Evolutionary conservation across 1,140 invertebrate genomes (phyloP).

Genomic region (Heliconius himera): DNA sequence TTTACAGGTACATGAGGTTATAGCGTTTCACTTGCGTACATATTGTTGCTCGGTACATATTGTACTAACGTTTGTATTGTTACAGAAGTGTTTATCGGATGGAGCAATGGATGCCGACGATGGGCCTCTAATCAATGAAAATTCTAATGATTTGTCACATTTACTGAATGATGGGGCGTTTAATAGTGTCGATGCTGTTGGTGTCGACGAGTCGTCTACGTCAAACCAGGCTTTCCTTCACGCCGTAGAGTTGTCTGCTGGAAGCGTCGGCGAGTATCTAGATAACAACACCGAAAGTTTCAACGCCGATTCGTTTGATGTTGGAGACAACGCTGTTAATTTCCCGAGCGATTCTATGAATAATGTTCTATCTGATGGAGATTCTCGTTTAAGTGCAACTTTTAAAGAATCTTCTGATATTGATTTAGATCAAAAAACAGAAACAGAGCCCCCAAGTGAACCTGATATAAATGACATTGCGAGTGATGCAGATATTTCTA

Average conservation of each 20-base stretch:
- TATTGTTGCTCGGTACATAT: slow-evolving; percentile 19
- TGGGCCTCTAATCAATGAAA: slow-evolving; percentile 73
- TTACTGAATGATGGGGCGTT: slow-evolving; percentile 73
- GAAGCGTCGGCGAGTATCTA: slow-evolving; percentile 72
- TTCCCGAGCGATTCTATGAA: slow-evolving; percentile 70
- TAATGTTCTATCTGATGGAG: slow-evolving; percentile 66
- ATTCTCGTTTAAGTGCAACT: slow-evolving; percentile 62
- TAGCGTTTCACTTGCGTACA: slow-evolving; percentile 27
- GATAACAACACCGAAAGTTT: slow-evolving; percentile 68
- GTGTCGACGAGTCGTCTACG: slow-evolving; percentile 68
- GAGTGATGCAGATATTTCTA: slow-evolving; percentile 13
- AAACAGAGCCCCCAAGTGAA: slow-evolving; percentile 27
- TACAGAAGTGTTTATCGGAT: slow-evolving; percentile 66
- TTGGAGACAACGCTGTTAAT: slow-evolving; percentile 72
- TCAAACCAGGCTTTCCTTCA: slow-evolving; percentile 75
- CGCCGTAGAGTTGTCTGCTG: slow-evolving; percentile 69
- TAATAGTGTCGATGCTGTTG: slow-evolving; percentile 70
- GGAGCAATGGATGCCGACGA: slow-evolving; percentile 73
- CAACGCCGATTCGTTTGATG: slow-evolving; percentile 69
- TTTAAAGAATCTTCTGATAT: slow-evolving; percentile 60
- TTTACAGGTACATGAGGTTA: slow-evolving; percentile 66
- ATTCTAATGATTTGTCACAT: slow-evolving; percentile 73
- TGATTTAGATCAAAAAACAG: slow-evolving; percentile 52
- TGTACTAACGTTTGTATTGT: slow-evolving; percentile 35
- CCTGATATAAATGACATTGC: slow-evolving; percentile 29